These are phyloP conservation scores for Nixonia krombeini DNA, from an alignment of 1,140 invertebrate species.

Conservation along the genomic window DNA sequence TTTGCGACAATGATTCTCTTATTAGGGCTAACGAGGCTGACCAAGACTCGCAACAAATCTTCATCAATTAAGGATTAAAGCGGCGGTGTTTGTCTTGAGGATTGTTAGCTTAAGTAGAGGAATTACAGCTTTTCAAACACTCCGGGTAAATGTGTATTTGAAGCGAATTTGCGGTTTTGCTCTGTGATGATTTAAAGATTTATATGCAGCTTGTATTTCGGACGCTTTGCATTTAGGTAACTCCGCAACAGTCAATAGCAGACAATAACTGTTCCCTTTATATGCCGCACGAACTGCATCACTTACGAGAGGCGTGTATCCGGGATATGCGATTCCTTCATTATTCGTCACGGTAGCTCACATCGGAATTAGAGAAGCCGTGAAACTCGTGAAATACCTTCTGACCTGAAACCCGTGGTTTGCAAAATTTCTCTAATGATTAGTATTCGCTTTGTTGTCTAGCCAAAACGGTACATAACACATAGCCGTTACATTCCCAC, in stretches of 20 bases:
- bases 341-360: constrained; percentile 52
- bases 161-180: too few species aligned
- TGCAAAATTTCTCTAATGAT: constrained; percentile 30
- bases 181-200: too few species aligned
- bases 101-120: too few species aligned
- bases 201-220: constrained; percentile 10
- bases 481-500: too few species aligned
- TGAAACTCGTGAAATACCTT: constrained; percentile 39
- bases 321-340: constrained; percentile 54
- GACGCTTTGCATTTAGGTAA: constrained; percentile 11
- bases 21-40: too few species aligned
- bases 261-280: constrained; percentile 58
- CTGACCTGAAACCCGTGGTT: constrained; percentile 22
- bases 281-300: constrained; percentile 27
- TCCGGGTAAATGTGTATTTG: too few species aligned
- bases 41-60: too few species aligned
- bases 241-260: constrained; percentile 32
- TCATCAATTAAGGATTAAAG: too few species aligned
- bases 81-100: constrained; percentile 17
- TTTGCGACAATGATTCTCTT: constrained; percentile 28
- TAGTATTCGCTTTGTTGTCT: constrained; percentile 14
- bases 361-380: constrained; percentile 49
- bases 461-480: too few species aligned
- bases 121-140: too few species aligned
- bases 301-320: constrained; percentile 55